These are phyloP conservation scores for Gymnorhina tibicen DNA, from an alignment of 2,113 vertebrate species.

Conservation along the genomic window DNA sequence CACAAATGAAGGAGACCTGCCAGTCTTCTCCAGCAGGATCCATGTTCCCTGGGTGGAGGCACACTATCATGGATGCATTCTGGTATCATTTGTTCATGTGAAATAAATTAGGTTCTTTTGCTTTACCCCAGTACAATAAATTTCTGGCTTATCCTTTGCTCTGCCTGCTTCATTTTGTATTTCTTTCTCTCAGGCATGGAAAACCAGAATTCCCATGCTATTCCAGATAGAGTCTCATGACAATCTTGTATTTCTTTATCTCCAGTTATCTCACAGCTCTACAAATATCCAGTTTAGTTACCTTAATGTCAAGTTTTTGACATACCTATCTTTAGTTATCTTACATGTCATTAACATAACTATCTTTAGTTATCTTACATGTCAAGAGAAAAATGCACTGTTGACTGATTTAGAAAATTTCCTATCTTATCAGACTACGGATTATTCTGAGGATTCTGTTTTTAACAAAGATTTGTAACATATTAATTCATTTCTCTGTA, in stretches of 20 bases:
- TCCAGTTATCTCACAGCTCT: neutral
- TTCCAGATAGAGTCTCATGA: neutral
- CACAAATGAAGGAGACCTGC: neutral
- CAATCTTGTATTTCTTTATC: neutral
- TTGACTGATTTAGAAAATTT: neutral
- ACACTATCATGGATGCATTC: neutral
- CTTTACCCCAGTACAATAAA: neutral
- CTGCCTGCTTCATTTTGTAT: neutral
- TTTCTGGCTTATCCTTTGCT: neutral
- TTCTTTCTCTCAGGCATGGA: neutral
- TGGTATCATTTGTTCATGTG: neutral
- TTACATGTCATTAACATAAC: neutral
- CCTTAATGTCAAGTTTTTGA: no score
- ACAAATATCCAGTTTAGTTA: neutral
- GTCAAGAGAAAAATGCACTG: neutral
- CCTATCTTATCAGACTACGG: neutral
- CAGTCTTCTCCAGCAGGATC: neutral
- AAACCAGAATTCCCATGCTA: neutral
- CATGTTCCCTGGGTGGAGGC: accelerated
- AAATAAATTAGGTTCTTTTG: neutral
- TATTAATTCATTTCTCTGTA: neutral
- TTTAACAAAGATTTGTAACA: neutral
- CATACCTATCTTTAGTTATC: no score
- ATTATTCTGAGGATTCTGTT: neutral
- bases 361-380: neutral